Base-by-base conservation (phyloP, 2,888 invertebrate species). In the Drosophila siamana region DNA sequence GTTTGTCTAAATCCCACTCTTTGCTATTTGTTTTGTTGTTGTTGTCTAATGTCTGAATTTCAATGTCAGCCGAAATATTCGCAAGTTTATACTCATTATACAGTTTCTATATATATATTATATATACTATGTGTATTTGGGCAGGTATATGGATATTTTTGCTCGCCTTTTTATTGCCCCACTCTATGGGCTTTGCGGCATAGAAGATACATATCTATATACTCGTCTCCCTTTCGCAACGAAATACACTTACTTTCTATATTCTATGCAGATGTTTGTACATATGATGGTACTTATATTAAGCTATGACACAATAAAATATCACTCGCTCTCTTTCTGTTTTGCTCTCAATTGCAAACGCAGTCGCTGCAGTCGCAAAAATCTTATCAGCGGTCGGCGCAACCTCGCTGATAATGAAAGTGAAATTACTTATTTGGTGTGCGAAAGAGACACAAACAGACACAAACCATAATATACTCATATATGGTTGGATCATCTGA, bases 331-430 rank as follows among this genome's bases (percentile, higher is more conserved):
- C 22, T 19, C 52, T 15, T 40, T 33, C 56, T 40, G 30, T 46
- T 46, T 30, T 11, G 13, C 38, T 33, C 33, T 19, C 40, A 55
- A 57, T 50, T 74, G 80, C 68, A 81, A 70, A 78, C 71, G 81
- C 84, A 80, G 78, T 68, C 36, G 70, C 85, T 76, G 78, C 71
- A 71, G 65, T 60, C 68, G 7, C 56, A 7, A 55, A 81, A 81
- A 76, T 80, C 85, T 85, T 85, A 85, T 85, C 84, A 80, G 40
- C 62, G 28, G 15, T 46, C 47, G n/a, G 22, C 41, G 30, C 66
- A 80, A 77, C 69, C 75, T 71, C 64, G 69, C 71, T 85, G 87
- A 85, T 87, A 85, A 85, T 63, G 74, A 87, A 85, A 85, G 88
- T 80, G 80, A 80, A 80, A 80, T 74, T 68, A 55, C 16, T 68